Conservation (phyloP, 2,113 vertebrate genomes). For the Bos taurus region DNA sequence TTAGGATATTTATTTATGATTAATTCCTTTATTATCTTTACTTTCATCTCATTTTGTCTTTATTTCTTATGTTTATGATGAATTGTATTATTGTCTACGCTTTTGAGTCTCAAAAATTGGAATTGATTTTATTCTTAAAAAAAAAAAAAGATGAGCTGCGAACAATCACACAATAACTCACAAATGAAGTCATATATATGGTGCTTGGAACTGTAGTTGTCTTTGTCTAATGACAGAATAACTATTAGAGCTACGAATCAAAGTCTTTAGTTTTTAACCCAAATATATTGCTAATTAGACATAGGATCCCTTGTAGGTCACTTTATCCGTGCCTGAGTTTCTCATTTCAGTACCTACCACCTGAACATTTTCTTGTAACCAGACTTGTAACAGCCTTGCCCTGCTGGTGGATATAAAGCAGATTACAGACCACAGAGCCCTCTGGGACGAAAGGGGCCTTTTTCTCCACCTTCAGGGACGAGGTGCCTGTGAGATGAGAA, state of each 20-base stretch:
- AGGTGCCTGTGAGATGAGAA: background rate
- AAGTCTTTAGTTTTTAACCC: background rate
- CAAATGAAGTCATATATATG: background rate
- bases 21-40: background rate
- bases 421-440: no score
- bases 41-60: background rate
- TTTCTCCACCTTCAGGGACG: background rate
- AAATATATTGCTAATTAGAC: background rate
- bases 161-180: background rate
- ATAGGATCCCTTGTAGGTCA: rapidly evolving
- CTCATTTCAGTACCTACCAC: background rate
- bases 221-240: background rate
- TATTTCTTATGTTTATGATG: background rate
- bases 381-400: rapidly evolving
- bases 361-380: background rate
- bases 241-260: rapidly evolving
- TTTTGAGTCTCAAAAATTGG: background rate
- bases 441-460: background rate
- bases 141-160: background rate
- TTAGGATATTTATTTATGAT: background rate
- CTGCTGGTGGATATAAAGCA: no score
- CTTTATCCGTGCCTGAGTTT: background rate
- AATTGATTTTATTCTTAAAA: background rate
- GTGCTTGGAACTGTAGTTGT: rapidly evolving
- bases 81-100: background rate